Base-by-base conservation (phyloP, 2,888 invertebrate genomes). In the Acanthosepion lycidas region DNA sequence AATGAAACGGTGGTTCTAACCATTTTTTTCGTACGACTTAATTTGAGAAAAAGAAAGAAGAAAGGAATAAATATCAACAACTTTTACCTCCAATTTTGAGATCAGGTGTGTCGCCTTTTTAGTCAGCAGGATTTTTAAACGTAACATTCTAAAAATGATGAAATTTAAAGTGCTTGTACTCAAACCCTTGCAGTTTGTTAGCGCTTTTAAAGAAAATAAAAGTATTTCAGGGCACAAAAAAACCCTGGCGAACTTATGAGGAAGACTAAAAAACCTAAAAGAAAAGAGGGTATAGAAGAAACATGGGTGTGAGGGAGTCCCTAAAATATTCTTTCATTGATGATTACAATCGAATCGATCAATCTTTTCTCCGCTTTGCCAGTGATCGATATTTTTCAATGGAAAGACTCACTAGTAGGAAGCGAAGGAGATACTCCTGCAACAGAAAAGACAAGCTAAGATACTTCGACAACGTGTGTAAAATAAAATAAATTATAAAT, bases 341-440 rank as follows among this genome's bases (percentile, higher is more conserved):
- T 93, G 48, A 51, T 53, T 53, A 53, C 48, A 53, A 93, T 93
- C 53, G 93, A 53, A 93, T 93, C 53, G 93, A 49, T 93, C 33
- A n/a, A 51, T 49, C 48, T 78, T 78, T 78, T 78, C 23, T 42
- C 51, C 53, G 51, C 18, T n/a, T 49, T 53, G 93, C 51, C 3
- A 48, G 51, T n/a, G 93, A 93, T 93, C 93, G 93, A 93, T 93
- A 93, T 93, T 93, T 53, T 49, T 51, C 53, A 93, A 93, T 93
- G 49, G 92, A 92, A 48, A n/a, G 93, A 93, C n/a, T n/a, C 0
- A 28, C 12, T 3, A n/a, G 33, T n/a, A 78, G 18, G n/a, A 78
- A 33, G 78, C n/a, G n/a, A 78, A 33, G 42, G 42, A 42, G 78
- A n/a, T n/a, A 33, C 12, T 78, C 9, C 12, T 78, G 33, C 78